phyloP scores from a whole-genome alignment of 2,797 vertebrate genomes.

The Poecilia picta region DNA sequence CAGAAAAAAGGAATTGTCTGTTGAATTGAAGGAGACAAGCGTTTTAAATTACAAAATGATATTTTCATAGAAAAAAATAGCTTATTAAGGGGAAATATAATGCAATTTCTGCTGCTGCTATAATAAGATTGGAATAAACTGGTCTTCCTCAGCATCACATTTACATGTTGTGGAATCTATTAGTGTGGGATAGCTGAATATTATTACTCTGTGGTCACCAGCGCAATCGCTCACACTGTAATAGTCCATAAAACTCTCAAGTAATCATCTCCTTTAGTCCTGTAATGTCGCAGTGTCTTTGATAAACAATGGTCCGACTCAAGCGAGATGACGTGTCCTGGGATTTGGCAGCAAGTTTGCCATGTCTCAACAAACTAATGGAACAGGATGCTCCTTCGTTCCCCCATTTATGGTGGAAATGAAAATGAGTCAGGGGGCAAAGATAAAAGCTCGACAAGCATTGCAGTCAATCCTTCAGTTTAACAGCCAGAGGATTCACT shows the following conservation, averaged over 20 bases:
- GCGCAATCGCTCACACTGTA: slow-evolving; percentile 60
- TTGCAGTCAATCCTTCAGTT: slow-evolving; percentile 76
- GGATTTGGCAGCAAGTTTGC: slow-evolving; percentile 50
- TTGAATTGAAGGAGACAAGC: slow-evolving; percentile 47
- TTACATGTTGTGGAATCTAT: slow-evolving; percentile 55
- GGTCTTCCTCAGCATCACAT: slow-evolving; percentile 50
- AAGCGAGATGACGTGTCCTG: slow-evolving; percentile 69
- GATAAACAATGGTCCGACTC: slow-evolving; percentile 73
- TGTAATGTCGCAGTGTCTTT: slow-evolving; percentile 68
- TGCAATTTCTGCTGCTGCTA: slow-evolving; percentile 31
- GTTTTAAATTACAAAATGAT: slow-evolving; percentile 47
- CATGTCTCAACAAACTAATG: slow-evolving; percentile 67
- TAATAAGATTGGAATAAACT: slow-evolving; percentile 59
- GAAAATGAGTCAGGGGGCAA: slow-evolving; percentile 79
- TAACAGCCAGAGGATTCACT: slow-evolving; percentile 76
- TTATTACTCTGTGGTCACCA: slow-evolving; percentile 58
- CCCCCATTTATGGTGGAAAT: slow-evolving; percentile 67
- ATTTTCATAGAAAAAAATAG: slow-evolving; percentile 40
- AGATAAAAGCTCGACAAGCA: slow-evolving; percentile 79
- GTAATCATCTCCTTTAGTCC: slow-evolving; percentile 75
- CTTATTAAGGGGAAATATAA: slow-evolving; percentile 46
- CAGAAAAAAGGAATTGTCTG: slow-evolving; percentile 9
- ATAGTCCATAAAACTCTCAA: slow-evolving; percentile 73
- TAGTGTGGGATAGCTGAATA: slow-evolving; percentile 47
- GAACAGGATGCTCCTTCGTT: slow-evolving; percentile 53